These are phyloP conservation scores for Helicoverpa armigera DNA, from an alignment of 1,140 invertebrate genomes.

Conservation along the genomic window DNA sequence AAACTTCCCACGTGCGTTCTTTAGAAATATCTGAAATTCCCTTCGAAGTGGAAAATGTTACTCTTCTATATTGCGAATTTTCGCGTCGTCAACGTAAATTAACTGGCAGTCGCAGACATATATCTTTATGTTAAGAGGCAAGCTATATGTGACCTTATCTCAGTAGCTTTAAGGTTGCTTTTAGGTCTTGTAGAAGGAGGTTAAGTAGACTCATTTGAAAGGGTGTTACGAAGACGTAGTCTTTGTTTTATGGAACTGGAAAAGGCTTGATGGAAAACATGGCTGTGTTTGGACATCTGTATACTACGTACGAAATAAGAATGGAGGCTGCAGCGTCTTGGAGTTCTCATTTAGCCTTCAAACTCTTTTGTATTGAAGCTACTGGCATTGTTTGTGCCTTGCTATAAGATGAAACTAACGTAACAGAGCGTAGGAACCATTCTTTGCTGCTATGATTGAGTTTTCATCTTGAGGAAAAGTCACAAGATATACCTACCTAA, in stretches of 20 bases:
- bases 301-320: neutral
- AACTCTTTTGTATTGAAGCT: slow-evolving; percentile 24
- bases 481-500: no score
- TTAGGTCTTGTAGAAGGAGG: neutral
- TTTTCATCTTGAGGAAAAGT: neutral
- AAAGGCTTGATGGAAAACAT: slow-evolving; percentile 54
- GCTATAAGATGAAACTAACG: neutral
- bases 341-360: slow-evolving; percentile 8
- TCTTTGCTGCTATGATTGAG: slow-evolving; percentile 12
- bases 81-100: slow-evolving; percentile 44
- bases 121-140: slow-evolving; percentile 1
- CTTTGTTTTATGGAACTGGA: slow-evolving; percentile 52
- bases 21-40: slow-evolving; percentile 21
- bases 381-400: neutral
- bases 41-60: slow-evolving; percentile 29
- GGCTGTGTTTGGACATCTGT: slow-evolving; percentile 29
- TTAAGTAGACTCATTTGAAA: slow-evolving; percentile 43
- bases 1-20: slow-evolving; percentile 11
- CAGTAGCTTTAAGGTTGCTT: slow-evolving; percentile 21
- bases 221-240: slow-evolving; percentile 22
- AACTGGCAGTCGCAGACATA: slow-evolving; percentile 26
- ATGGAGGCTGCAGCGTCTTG: neutral
- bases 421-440: neutral
- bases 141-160: slow-evolving; percentile 30
- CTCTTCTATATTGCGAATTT: slow-evolving; percentile 47